Percentiles rank a stretch among this genome's conserved stretches.
Conservation (phyloP, 1,140 invertebrate genomes). For the Colletes gigas region DNA sequence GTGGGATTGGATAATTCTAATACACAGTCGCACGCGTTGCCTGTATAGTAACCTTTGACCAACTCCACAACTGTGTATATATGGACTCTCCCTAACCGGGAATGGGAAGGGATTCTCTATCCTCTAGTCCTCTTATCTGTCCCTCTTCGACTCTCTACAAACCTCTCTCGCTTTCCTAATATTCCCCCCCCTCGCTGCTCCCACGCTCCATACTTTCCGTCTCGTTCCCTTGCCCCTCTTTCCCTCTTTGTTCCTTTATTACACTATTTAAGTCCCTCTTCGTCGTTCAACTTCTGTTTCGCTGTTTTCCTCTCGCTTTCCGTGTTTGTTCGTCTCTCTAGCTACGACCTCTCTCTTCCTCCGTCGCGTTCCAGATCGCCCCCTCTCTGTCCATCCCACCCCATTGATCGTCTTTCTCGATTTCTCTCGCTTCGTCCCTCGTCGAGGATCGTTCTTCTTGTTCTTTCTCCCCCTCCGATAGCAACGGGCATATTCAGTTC, state of each 20-base stretch:
- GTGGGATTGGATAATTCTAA: constrained; percentile 74
- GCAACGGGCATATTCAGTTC: background rate
- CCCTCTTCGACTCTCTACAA: background rate
- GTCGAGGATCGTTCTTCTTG: background rate
- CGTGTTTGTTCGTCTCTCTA: constrained; percentile 14
- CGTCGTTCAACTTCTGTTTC: constrained; percentile 34
- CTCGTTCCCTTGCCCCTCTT: constrained; percentile 1
- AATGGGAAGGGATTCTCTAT: constrained; percentile 46
- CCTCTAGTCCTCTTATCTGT: constrained; percentile 3
- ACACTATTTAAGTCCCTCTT: constrained; percentile 30
- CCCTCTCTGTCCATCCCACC: background rate
- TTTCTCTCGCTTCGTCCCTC: constrained; percentile 23
- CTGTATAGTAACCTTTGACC: constrained; percentile 71
- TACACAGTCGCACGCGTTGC: constrained; percentile 64
- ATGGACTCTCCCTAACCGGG: constrained; percentile 53
- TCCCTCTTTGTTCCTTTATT: constrained; percentile 28
- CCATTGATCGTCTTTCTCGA: constrained; percentile 33
- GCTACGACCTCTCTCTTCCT: background rate
- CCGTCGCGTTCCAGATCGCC: background rate
- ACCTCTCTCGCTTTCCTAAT: constrained; percentile 22
- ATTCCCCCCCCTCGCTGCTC: constrained; percentile 7
- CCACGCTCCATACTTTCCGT: constrained; percentile 2
- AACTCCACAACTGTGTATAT: constrained; percentile 55
- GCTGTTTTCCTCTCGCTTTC: constrained; percentile 30
- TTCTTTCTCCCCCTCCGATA: background rate